Evolutionary conservation across 2,113 vertebrate species (phyloP).

Genomic region (Tricholaema leucomelas): DNA sequence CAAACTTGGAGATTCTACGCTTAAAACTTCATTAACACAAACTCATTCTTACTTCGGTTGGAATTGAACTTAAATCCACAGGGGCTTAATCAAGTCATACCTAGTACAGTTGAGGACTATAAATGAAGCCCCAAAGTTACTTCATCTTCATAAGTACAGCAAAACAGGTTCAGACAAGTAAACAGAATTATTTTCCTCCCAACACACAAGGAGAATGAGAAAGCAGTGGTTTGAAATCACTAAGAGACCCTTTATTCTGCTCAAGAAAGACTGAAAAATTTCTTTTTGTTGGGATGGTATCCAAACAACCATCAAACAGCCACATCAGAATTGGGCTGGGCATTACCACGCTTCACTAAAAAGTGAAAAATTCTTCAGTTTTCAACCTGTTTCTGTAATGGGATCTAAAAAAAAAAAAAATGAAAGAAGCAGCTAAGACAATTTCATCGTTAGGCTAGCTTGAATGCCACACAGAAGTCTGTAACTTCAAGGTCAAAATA

Average conservation of each 20-base stretch:
- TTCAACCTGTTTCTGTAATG: background rate
- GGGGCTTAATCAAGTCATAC: constrained; percentile 28
- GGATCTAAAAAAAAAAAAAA: background rate
- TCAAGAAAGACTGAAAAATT: background rate
- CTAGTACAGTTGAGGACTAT: background rate
- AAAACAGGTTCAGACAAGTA: constrained; percentile 20
- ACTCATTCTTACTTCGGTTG: background rate
- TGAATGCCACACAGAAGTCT: background rate
- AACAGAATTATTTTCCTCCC: constrained; percentile 29
- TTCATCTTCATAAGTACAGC: background rate
- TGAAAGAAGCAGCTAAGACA: background rate
- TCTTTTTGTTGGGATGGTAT: background rate
- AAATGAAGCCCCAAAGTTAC: too few relatives aligned
- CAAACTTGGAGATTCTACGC: background rate
- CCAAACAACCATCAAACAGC: background rate
- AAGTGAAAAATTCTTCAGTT: background rate
- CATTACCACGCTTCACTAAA: background rate
- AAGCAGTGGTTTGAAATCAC: background rate
- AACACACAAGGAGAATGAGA: constrained; percentile 35
- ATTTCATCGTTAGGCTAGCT: background rate
- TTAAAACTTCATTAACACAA: background rate
- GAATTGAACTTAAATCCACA: background rate
- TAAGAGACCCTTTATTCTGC: constrained; percentile 8
- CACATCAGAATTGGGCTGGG: background rate
- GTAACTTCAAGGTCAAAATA: background rate